Evolutionary conservation across 2,888 invertebrate genomes (phyloP).

Genomic region (Hydroisotoma schaefferi): DNA sequence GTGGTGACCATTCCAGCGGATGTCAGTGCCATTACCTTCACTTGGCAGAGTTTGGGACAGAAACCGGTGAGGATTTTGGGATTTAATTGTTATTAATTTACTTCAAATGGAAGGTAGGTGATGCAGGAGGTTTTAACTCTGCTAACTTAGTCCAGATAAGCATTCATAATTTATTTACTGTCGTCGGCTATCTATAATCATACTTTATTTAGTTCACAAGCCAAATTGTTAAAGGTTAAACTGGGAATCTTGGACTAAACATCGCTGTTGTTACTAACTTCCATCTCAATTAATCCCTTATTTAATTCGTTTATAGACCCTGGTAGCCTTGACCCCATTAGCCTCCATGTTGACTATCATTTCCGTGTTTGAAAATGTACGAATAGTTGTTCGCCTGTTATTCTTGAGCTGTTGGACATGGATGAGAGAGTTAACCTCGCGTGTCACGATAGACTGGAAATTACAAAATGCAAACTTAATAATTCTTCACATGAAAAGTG

Average conservation of each 20-base stretch:
- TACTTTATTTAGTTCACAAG: too few species aligned
- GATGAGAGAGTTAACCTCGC: neutral
- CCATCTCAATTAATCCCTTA: too few species aligned
- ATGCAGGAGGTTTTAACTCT: too few species aligned
- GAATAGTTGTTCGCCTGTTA: neutral
- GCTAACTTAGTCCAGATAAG: too few species aligned
- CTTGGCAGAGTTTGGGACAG: conserved; percentile 83
- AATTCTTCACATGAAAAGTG: neutral
- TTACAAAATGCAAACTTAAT: neutral
- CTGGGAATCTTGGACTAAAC: too few species aligned
- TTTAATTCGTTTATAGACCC: neutral
- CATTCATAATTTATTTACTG: too few species aligned
- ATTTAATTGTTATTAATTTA: too few species aligned
- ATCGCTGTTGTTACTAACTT: too few species aligned
- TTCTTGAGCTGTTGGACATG: neutral
- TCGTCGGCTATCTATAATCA: too few species aligned
- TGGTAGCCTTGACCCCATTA: neutral
- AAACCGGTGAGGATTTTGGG: conserved; percentile 66
- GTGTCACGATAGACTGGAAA: neutral
- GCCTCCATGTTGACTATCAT: neutral
- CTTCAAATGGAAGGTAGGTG: too few species aligned
- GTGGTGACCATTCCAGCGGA: conserved; percentile 80
- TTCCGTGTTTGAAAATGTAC: neutral
- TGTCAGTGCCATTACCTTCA: conserved; percentile 80
- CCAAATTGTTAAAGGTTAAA: too few species aligned